A percentile compares a stretch with the other conserved stretches of the same genome.
phyloP scores from a whole-genome alignment of 1,140 invertebrate species.

The Phthorimaea operculella region DNA sequence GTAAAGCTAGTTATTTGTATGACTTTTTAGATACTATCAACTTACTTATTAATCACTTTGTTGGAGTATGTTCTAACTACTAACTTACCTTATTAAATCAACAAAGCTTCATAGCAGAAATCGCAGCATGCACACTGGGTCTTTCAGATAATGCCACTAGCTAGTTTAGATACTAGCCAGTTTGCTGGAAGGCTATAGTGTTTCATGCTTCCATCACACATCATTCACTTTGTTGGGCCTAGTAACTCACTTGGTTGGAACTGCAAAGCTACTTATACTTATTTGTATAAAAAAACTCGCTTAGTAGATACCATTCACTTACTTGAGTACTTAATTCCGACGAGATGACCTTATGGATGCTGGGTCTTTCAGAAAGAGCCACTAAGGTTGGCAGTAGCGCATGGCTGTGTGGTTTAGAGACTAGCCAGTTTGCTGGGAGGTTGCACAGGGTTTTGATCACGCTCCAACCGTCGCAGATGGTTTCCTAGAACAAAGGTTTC shows the following conservation, averaged over 20 bases:
- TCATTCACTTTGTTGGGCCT: no score
- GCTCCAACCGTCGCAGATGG: constrained; percentile 78
- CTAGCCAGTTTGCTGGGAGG: constrained; percentile 91
- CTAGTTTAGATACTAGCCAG: constrained; percentile 83
- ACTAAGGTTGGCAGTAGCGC: constrained; percentile 89
- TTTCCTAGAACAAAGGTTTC: constrained; percentile 69
- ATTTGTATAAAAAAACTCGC: no score
- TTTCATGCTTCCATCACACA: no score
- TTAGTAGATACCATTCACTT: constrained; percentile 31
- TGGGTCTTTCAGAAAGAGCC: constrained; percentile 78
- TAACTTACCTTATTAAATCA: no score
- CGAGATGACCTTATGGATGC: constrained; percentile 75
- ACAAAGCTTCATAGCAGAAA: no score
- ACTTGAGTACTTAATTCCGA: constrained; percentile 82
- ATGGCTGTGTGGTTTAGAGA: constrained; percentile 76
- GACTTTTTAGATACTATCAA: no score
- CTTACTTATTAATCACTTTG: no score
- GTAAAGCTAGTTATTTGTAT: no score
- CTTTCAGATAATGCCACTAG: constrained; percentile 78
- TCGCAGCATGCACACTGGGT: constrained; percentile 72
- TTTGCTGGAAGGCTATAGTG: constrained; percentile 81
- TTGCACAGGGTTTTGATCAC: constrained; percentile 91
- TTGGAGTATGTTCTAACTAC: no score
- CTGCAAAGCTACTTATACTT: no score
- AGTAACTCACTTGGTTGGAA: no score